These are phyloP conservation scores for Lasioglossum leucozonium DNA, from an alignment of 2,888 invertebrate species.

Conservation along the genomic window DNA sequence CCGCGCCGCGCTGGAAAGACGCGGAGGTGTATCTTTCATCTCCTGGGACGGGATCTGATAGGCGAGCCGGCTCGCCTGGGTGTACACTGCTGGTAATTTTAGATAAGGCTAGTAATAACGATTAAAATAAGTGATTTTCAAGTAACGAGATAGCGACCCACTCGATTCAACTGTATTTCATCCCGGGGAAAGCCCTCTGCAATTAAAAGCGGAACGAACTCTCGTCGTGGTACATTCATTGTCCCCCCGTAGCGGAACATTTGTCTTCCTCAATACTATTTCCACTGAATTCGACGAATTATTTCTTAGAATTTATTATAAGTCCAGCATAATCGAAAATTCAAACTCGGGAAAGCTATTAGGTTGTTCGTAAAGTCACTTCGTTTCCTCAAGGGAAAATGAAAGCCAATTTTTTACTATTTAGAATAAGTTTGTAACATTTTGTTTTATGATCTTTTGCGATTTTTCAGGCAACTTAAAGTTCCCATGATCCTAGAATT, in stretches of 20 bases:
- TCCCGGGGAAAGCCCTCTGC: not conserved
- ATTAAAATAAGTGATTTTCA: not conserved
- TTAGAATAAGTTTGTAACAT: too few relatives aligned
- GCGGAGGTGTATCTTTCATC: constrained; percentile 59
- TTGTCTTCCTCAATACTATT: not conserved
- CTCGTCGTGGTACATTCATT: not conserved
- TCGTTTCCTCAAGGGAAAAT: too few relatives aligned
- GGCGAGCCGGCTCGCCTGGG: not conserved
- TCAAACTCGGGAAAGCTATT: too few relatives aligned
- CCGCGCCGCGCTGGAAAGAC: not conserved
- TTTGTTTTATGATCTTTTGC: too few relatives aligned
- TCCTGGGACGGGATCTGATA: constrained; percentile 43
- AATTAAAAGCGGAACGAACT: not conserved
- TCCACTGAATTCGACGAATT: not conserved
- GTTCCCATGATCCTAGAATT: too few relatives aligned
- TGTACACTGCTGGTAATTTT: constrained; percentile 23
- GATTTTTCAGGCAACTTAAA: too few relatives aligned
- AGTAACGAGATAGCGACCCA: constrained; percentile 13
- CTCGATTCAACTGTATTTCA: not conserved
- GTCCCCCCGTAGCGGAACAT: not conserved
- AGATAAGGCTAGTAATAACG: constrained; percentile 35
- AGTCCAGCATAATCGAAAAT: too few relatives aligned
- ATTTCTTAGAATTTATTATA: too few relatives aligned
- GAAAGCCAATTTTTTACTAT: too few relatives aligned
- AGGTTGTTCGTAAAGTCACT: too few relatives aligned